A percentile compares a stretch with the other conserved stretches of the same genome.
Evolutionary conservation across 2,888 invertebrate species (phyloP).

Genomic region (Xestia ashworthii): DNA sequence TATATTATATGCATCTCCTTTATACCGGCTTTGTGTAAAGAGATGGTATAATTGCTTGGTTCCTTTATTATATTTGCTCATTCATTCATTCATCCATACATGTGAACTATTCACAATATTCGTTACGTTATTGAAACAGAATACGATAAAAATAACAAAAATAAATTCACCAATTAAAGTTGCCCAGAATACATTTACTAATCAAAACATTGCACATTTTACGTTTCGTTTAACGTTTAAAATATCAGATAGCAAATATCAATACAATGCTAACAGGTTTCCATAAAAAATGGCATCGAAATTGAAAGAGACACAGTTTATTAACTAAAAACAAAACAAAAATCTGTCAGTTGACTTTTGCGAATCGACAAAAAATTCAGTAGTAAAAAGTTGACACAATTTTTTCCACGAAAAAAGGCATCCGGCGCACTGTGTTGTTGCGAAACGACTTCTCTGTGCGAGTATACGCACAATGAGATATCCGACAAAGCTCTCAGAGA

Average conservation of each 20-base stretch:
- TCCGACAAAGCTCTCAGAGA: conserved; percentile 80
- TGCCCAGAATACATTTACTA: conserved; percentile 1
- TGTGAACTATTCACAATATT: conserved; percentile 10
- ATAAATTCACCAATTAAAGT: conserved; percentile 2
- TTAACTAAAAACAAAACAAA: conserved; percentile 9
- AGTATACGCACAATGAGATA: conserved; percentile 82
- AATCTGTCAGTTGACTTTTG: neutral
- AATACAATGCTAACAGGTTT: conserved; percentile 6
- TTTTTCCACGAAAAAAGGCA: conserved; percentile 67
- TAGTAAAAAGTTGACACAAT: conserved; percentile 49
- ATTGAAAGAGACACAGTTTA: neutral
- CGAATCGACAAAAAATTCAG: neutral
- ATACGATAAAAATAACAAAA: neutral
- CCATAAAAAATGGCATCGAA: conserved; percentile 4
- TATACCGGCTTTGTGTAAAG: conserved; percentile 52
- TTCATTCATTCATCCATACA: conserved; percentile 3
- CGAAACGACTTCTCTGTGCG: conserved; percentile 75
- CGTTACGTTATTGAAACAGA: neutral
- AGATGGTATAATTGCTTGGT: conserved; percentile 49
- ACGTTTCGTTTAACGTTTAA: conserved; percentile 20
- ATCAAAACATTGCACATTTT: conserved; percentile 21
- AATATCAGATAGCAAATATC: conserved; percentile 23
- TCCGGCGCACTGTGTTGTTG: conserved; percentile 62
- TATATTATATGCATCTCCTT: conserved; percentile 62
- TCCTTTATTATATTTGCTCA: conserved; percentile 27